Base-by-base conservation (phyloP, 2,888 invertebrate species). In the Drosophila picticornis region DNA sequence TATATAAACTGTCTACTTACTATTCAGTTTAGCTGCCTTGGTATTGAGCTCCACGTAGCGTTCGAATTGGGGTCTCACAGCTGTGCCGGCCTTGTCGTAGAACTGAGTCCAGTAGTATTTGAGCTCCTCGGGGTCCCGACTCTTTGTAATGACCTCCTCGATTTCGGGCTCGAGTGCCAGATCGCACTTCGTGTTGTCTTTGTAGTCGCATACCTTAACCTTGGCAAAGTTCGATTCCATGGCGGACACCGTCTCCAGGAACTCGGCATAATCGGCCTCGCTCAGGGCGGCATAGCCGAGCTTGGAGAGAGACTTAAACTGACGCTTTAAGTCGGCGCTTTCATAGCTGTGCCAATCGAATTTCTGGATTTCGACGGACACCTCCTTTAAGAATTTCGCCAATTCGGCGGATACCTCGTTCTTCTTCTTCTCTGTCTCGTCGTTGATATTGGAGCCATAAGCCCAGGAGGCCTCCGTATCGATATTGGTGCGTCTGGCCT, bases 151-250 rank as follows among this genome's bases (percentile, higher is more conserved):
- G 19, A 96, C 94, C 66, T 96, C 95, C 0, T 95, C 96, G 36
- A 97, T 93, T 80, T 97, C 96, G 73, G 97, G 97, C 89, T 97
- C 97, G 46, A 97, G 93, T 19, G 95, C 92, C 29, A 97, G 93
- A 89, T 96, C 95, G 83, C 97, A 97, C 79, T 95, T 96, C 0
- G 91, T 93, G 0, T 91, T 88, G 76, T 96, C 93, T 46, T 95
- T 95, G 82, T 93, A 96, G n/a, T 95, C 95, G 88, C 97, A 97
- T 25, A 97, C 95, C 92, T 96, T 97, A 0, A 97, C 95, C 16
- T 95, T 97, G 0, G 96, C 96, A 88, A 96, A 97, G 77, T 96
- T 96, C 0, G 95, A 94, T 87, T 96, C 95, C 97, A 97, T 97
- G 9, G 95, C 94, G 0, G 96, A 95, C 2, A 96, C 94, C 0